These are phyloP conservation scores for Watsonalla binaria DNA, from an alignment of 2,888 invertebrate genomes.

Conservation along the genomic window DNA sequence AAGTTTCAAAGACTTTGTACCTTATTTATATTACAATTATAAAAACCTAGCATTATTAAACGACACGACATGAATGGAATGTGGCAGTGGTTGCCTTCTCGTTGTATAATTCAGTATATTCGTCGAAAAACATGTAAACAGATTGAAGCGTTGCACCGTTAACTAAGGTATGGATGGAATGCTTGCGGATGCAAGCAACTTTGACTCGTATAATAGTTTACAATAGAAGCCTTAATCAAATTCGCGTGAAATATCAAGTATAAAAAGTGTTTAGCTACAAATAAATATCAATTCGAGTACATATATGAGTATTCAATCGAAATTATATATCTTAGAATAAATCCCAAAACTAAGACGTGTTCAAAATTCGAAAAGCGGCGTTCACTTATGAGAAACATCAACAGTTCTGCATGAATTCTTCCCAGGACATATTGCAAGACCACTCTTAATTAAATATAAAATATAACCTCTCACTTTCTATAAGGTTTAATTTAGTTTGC, in stretches of 20 bases:
- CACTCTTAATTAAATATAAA: too few species aligned
- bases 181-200: conserved; percentile 28
- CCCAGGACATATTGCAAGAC: too few species aligned
- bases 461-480: too few species aligned
- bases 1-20: too few species aligned
- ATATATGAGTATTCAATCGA: conserved; percentile 19
- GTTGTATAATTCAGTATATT: conserved; percentile 9
- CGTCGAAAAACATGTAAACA: conserved; percentile 3
- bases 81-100: conserved; percentile 31
- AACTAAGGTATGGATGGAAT: conserved; percentile 48
- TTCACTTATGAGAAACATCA: too few species aligned
- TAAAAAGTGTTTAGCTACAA: conserved; percentile 22
- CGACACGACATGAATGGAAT: conserved; percentile 31
- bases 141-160: conserved; percentile 19
- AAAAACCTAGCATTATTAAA: conserved; percentile 8
- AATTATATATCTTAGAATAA: neutral
- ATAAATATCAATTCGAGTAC: conserved; percentile 1
- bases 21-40: neutral
- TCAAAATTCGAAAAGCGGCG: too few species aligned
- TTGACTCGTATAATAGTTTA: conserved; percentile 6
- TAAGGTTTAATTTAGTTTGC: too few species aligned
- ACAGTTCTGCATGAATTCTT: too few species aligned
- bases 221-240: conserved; percentile 35
- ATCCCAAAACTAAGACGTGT: too few species aligned
- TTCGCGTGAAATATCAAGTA: conserved; percentile 21